Percentiles rank a stretch among this genome's conserved stretches.
Conservation (phyloP, 1,140 invertebrate genomes). For the Aphidius gifuensis region DNA sequence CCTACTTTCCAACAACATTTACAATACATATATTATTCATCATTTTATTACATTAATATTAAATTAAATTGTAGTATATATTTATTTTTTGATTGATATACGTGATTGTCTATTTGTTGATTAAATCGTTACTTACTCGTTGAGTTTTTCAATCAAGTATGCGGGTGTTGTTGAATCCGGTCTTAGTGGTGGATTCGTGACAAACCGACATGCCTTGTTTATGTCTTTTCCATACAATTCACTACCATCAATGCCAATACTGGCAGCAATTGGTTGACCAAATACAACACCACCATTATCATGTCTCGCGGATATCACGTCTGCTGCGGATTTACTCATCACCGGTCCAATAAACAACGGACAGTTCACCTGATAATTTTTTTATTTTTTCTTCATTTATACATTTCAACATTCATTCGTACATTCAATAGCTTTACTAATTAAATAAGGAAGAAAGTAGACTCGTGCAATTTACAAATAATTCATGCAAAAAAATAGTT, state of each 20-base stretch:
- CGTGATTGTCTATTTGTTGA: slow-evolving; percentile 1
- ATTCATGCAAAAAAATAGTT: too few species aligned
- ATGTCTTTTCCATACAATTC: slow-evolving; percentile 49
- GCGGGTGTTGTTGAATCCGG: slow-evolving; percentile 76
- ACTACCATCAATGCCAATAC: slow-evolving; percentile 64
- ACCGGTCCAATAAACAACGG: slow-evolving; percentile 76
- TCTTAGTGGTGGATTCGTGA: slow-evolving; percentile 79
- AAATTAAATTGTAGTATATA: background rate
- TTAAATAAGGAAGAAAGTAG: background rate
- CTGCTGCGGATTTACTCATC: slow-evolving; percentile 70
- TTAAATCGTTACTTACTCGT: slow-evolving; percentile 67
- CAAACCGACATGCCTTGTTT: slow-evolving; percentile 43
- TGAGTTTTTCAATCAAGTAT: slow-evolving; percentile 79
- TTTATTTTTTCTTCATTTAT: background rate
- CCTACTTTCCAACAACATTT: slow-evolving; percentile 11
- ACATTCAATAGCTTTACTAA: too few species aligned
- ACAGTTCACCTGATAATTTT: slow-evolving; percentile 61
- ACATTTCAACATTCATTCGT: too few species aligned
- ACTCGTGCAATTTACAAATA: background rate
- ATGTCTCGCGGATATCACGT: slow-evolving; percentile 60
- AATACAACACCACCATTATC: slow-evolving; percentile 61
- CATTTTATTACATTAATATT: too few species aligned
- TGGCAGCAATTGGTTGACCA: slow-evolving; percentile 77
- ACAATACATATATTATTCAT: slow-evolving; percentile 9
- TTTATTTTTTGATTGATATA: too few species aligned